phyloP scores from a whole-genome alignment of 2,113 vertebrate genomes.

The Vulpes vulpes region DNA sequence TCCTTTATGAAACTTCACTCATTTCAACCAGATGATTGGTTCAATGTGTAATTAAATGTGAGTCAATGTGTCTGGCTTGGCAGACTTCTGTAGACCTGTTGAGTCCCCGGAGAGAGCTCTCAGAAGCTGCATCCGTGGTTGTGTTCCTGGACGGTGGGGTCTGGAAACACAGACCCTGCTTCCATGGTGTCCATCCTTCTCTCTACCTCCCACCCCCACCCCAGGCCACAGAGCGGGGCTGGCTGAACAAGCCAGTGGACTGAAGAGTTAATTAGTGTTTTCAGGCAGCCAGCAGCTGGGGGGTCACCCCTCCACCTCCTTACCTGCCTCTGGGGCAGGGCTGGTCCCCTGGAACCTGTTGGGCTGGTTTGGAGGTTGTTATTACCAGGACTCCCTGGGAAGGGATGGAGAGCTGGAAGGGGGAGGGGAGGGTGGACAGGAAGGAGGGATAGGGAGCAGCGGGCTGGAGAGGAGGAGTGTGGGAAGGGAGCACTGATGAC shows the following conservation, averaged over 20 bases:
- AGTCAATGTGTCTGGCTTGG: conserved; percentile 41
- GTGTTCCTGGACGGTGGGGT: not conserved
- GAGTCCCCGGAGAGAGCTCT: not conserved
- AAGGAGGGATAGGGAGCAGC: not conserved
- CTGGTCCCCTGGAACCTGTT: conserved; percentile 68
- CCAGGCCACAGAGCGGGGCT: conserved; percentile 55
- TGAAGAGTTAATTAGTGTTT: conserved; percentile 81
- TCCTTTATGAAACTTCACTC: conserved; percentile 55
- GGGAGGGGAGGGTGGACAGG: not conserved
- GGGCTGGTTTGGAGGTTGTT: conserved; percentile 76
- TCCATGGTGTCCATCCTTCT: not conserved
- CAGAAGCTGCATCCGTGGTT: not conserved
- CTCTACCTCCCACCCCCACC: not conserved
- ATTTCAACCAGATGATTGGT: conserved; percentile 42
- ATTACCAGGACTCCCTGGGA: conserved; percentile 34
- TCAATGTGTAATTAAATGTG: conserved; percentile 19
- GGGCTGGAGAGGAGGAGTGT: not conserved
- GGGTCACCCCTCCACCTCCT: conserved; percentile 52
- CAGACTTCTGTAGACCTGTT: not conserved
- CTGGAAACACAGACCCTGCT: not conserved
- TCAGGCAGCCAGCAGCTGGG: conserved; percentile 70
- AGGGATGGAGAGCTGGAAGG: conserved; percentile 27
- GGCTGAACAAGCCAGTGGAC: conserved; percentile 43
- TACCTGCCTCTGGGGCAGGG: conserved; percentile 61
- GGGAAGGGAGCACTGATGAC: not conserved